Conservation (phyloP, 2,888 invertebrate genomes). For the Ophraella communa region DNA sequence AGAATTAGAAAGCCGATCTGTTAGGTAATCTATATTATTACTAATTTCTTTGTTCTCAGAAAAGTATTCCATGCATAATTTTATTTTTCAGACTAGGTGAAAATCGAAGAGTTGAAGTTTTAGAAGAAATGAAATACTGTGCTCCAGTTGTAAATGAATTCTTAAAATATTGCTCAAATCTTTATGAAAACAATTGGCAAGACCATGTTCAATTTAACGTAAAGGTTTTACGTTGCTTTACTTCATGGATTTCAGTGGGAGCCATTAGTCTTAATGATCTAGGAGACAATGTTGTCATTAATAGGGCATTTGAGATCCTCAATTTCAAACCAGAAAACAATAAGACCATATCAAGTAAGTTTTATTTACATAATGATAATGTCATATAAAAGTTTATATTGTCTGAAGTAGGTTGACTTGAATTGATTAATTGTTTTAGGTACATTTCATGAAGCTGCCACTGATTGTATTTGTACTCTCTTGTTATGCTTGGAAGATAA, state of each 20-base stretch:
- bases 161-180: slow-evolving; percentile 77
- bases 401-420: no score
- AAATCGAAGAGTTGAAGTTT: slow-evolving; percentile 86
- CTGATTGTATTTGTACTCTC: slow-evolving; percentile 88
- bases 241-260: slow-evolving; percentile 88
- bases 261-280: slow-evolving; percentile 79
- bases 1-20: slow-evolving; percentile 84
- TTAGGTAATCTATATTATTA: slow-evolving; percentile 63
- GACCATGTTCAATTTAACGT: slow-evolving; percentile 73
- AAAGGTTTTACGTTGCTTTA: slow-evolving; percentile 84
- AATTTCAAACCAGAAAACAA: slow-evolving; percentile 50
- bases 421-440: slow-evolving; percentile 41
- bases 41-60: not conserved
- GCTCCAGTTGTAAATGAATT: slow-evolving; percentile 80
- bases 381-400: no score
- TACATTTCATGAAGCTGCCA: slow-evolving; percentile 83
- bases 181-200: slow-evolving; percentile 68
- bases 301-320: slow-evolving; percentile 75
- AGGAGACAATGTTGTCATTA: slow-evolving; percentile 75
- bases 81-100: slow-evolving; percentile 72
- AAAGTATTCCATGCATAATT: slow-evolving; percentile 33
- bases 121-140: slow-evolving; percentile 77
- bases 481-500: slow-evolving; percentile 82
- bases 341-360: slow-evolving; percentile 38
- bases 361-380: not conserved